Evolutionary conservation across 2,888 invertebrate genomes (phyloP).

Genomic region (Mantis religiosa): DNA sequence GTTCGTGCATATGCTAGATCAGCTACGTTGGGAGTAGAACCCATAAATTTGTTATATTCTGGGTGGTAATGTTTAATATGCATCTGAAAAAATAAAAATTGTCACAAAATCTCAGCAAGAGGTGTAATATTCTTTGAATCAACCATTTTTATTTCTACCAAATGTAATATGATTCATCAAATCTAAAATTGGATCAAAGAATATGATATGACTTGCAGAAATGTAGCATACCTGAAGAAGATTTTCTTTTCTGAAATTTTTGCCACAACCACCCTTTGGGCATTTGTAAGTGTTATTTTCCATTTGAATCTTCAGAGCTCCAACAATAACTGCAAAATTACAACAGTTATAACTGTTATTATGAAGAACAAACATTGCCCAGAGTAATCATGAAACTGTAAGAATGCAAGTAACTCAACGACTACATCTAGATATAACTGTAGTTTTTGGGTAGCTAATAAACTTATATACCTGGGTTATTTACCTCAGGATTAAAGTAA

Average conservation of each 20-base stretch:
- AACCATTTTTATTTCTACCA: not conserved
- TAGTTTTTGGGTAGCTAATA: no score
- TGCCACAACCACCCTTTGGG: constrained; percentile 78
- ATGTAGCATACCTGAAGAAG: constrained; percentile 56
- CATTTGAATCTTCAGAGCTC: constrained; percentile 25
- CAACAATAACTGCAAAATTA: constrained; percentile 20
- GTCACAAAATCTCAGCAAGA: not conserved
- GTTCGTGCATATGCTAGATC: constrained; percentile 81
- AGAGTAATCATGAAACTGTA: no score
- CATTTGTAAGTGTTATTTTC: constrained; percentile 53
- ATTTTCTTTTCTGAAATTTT: constrained; percentile 87
- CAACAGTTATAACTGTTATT: not conserved
- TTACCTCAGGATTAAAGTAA: no score
- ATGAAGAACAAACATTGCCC: not conserved
- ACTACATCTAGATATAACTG: no score
- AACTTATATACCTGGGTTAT: no score
- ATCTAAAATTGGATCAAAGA: no score
- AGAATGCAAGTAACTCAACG: not conserved
- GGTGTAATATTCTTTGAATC: no score
- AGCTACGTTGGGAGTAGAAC: constrained; percentile 78
- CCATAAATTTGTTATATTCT: constrained; percentile 69
- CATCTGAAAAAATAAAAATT: constrained; percentile 50
- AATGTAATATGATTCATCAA: no score
- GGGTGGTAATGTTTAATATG: constrained; percentile 93
- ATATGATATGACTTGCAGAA: not conserved